Evolutionary conservation across 2,113 vertebrate species (phyloP).

Genomic region (Sminthopsis crassicaudata): DNA sequence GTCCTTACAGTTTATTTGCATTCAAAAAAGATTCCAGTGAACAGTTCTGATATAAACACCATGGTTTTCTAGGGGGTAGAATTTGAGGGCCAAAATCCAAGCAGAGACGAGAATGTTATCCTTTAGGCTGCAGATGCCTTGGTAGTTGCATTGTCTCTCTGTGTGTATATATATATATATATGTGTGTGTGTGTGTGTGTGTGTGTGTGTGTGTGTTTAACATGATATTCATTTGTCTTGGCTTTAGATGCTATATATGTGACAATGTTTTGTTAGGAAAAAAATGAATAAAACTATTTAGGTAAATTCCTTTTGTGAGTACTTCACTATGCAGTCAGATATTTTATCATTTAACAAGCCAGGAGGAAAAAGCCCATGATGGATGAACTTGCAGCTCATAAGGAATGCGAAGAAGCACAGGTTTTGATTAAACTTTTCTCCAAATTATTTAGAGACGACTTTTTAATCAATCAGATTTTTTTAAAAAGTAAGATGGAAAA

Average conservation of each 20-base stretch:
- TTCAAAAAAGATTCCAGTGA: background rate
- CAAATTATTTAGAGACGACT: conserved; percentile 20
- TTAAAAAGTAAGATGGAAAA: conserved; percentile 35
- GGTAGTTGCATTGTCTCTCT: background rate
- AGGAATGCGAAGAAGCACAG: conserved; percentile 32
- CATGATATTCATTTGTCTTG: background rate
- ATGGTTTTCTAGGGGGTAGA: background rate
- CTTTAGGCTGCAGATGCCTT: background rate
- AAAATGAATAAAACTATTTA: conserved; percentile 40
- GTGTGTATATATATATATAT: background rate
- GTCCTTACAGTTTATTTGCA: background rate
- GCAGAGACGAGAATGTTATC: background rate
- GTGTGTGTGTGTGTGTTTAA: background rate
- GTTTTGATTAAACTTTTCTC: conserved; percentile 38
- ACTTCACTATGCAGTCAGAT: conserved; percentile 38
- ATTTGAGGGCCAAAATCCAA: background rate
- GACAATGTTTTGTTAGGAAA: background rate
- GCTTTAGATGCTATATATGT: background rate
- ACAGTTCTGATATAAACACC: background rate
- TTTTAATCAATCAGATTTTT: conserved; percentile 52
- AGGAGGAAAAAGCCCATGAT: conserved; percentile 20
- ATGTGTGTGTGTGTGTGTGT: too few relatives aligned
- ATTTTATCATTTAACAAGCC: conserved; percentile 17
- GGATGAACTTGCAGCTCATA: background rate
- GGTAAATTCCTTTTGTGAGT: conserved; percentile 51